Evolutionary conservation across 2,113 vertebrate species (phyloP).

Genomic region (Propithecus coquereli): DNA sequence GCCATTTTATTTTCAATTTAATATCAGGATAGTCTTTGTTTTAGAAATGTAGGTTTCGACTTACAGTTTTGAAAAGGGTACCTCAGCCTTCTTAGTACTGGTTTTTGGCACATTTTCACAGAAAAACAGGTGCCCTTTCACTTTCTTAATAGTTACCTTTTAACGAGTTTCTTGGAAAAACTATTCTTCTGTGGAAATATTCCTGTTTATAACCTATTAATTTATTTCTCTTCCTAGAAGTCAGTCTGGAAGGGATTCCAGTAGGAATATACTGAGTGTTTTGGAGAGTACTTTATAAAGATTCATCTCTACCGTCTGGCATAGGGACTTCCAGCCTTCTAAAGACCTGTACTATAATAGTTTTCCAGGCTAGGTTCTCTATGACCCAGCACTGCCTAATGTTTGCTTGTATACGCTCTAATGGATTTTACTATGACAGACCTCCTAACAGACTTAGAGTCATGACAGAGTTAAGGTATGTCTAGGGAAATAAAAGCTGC

Average conservation of each 20-base stretch:
- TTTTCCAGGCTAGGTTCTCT: conserved; percentile 51
- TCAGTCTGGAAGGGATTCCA: conserved; percentile 49
- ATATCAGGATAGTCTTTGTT: conserved; percentile 81
- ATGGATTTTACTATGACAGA: neutral
- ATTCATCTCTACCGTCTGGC: conserved; percentile 27
- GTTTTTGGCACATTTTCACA: conserved; percentile 81
- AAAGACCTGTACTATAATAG: neutral
- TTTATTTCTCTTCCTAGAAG: conserved; percentile 57
- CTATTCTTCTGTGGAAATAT: conserved; percentile 70
- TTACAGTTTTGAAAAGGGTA: conserved; percentile 76
- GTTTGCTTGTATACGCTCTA: neutral
- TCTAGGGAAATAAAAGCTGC: conserved; percentile 10
- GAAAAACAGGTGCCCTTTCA: conserved; percentile 80
- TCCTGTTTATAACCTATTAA: conserved; percentile 49
- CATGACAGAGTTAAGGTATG: neutral
- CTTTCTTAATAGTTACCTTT: conserved; percentile 82
- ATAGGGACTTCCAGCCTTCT: conserved; percentile 20
- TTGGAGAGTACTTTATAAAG: conserved; percentile 26
- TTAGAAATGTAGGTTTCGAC: conserved; percentile 79
- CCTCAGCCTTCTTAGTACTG: conserved; percentile 79
- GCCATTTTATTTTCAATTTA: conserved; percentile 81
- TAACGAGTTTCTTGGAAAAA: conserved; percentile 68
- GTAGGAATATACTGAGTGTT: conserved; percentile 52
- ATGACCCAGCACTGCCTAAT: conserved; percentile 42
- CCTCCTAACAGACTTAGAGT: neutral